A percentile compares a stretch with the other conserved stretches of the same genome.
Evolutionary conservation across 2,888 invertebrate genomes (phyloP).

Genomic region (Noctua comes): DNA sequence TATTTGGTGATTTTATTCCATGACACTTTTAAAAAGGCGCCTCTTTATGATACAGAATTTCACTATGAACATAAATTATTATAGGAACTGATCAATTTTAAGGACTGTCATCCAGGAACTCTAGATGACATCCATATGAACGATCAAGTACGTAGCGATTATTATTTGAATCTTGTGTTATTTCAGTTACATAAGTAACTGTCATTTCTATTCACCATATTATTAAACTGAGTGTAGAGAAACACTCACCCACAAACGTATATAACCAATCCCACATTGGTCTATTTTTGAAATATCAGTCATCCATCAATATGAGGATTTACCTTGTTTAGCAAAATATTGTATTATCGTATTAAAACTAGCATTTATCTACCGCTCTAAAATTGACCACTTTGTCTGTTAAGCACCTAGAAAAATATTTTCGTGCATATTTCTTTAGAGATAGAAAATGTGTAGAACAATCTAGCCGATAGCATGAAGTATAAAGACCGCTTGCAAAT

Average conservation of each 20-base stretch:
- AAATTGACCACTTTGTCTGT: neutral
- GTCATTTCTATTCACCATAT: neutral
- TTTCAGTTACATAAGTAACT: conserved; percentile 18
- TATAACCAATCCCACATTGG: neutral
- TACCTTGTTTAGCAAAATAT: neutral
- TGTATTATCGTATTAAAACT: neutral
- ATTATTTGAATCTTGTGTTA: conserved; percentile 17
- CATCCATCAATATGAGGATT: neutral
- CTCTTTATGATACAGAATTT: conserved; percentile 24
- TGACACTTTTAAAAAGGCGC: conserved; percentile 32
- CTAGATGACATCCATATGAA: neutral
- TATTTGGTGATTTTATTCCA: conserved; percentile 61
- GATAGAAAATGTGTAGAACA: conserved; percentile 9
- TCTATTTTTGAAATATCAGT: neutral
- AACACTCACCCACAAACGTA: neutral
- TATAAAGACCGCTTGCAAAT: conserved; percentile 43
- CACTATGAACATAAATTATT: conserved; percentile 25
- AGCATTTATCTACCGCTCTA: neutral
- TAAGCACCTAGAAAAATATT: neutral
- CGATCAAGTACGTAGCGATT: neutral
- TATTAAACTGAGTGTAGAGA: conserved; percentile 6
- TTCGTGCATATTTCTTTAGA: neutral
- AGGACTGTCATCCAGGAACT: neutral
- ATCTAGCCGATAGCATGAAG: neutral
- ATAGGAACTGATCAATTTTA: neutral